Evolutionary conservation across 2,113 vertebrate genomes (phyloP).

Genomic region (Psilopogon haemacephalus): DNA sequence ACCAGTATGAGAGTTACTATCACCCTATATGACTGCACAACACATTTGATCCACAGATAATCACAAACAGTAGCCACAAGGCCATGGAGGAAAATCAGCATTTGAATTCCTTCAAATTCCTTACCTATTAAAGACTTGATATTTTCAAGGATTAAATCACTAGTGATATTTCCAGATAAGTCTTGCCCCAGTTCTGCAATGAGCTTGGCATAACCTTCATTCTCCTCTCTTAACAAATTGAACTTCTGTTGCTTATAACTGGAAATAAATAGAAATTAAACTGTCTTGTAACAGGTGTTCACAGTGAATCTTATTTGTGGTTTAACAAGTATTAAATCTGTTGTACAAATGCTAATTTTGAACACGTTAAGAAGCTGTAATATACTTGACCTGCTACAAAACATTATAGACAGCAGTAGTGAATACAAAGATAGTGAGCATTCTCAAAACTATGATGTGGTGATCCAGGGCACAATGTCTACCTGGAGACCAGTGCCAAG

Average conservation of each 20-base stretch:
- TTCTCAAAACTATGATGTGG: neutral
- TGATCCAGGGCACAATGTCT: too few relatives aligned
- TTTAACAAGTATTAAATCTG: neutral
- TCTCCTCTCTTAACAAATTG: slow-evolving; percentile 97
- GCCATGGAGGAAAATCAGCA: neutral
- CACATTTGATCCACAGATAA: neutral
- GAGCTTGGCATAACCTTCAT: slow-evolving; percentile 97
- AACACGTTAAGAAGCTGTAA: neutral
- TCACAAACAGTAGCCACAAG: neutral
- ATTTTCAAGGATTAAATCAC: slow-evolving; percentile 94
- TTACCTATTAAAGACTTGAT: slow-evolving; percentile 99
- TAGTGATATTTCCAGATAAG: slow-evolving; percentile 92
- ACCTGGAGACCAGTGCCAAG: too few relatives aligned
- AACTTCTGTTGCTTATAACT: slow-evolving; percentile 99
- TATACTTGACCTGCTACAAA: neutral
- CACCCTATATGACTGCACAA: accelerated
- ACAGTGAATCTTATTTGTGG: neutral
- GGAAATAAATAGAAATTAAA: slow-evolving; percentile 68
- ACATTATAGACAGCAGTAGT: neutral
- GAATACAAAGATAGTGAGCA: neutral
- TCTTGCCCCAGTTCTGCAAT: slow-evolving; percentile 97
- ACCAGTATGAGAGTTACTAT: neutral
- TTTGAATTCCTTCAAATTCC: neutral
- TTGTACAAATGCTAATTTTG: neutral
- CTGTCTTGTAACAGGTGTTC: neutral